A percentile compares a stretch with the other conserved stretches of the same genome.
These are phyloP conservation scores for Anableps anableps DNA, from an alignment of 2,797 vertebrate genomes.

Conservation along the genomic window DNA sequence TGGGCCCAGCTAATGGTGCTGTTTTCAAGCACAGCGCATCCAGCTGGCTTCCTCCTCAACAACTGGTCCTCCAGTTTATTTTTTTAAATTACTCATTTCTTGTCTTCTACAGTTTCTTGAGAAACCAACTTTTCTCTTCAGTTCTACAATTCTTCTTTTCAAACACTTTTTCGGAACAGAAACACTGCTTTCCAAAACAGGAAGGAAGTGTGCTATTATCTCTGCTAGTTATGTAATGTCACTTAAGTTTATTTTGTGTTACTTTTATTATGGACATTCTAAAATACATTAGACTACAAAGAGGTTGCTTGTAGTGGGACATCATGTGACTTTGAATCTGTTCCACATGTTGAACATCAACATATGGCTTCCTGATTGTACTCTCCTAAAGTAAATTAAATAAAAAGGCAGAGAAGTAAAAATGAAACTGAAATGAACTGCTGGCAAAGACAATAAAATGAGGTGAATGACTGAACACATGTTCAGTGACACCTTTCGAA, in stretches of 20 bases:
- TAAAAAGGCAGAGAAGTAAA: slow-evolving; percentile 9
- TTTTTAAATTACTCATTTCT: too few relatives aligned
- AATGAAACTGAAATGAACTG: slow-evolving; percentile 16
- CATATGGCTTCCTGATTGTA: not conserved
- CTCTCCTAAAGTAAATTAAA: not conserved
- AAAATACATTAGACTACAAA: not conserved
- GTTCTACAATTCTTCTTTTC: not conserved
- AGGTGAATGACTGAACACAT: slow-evolving; percentile 36
- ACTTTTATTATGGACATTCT: not conserved
- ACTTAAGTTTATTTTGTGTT: not conserved
- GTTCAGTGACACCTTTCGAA: slow-evolving; percentile 31
- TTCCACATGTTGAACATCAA: not conserved
- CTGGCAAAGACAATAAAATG: slow-evolving; percentile 9
- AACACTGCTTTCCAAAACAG: not conserved
- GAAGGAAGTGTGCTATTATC: not conserved
- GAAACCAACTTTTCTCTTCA: not conserved
- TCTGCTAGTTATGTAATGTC: not conserved
- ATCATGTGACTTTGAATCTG: slow-evolving; percentile 16
- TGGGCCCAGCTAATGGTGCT: too few relatives aligned
- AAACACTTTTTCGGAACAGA: not conserved
- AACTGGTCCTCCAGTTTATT: too few relatives aligned
- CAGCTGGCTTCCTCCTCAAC: too few relatives aligned
- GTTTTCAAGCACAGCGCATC: too few relatives aligned
- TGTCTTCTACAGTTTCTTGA: not conserved
- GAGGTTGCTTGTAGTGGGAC: not conserved